Evolutionary conservation across 2,113 vertebrate species (phyloP).

Genomic region (Notechis scutatus): DNA sequence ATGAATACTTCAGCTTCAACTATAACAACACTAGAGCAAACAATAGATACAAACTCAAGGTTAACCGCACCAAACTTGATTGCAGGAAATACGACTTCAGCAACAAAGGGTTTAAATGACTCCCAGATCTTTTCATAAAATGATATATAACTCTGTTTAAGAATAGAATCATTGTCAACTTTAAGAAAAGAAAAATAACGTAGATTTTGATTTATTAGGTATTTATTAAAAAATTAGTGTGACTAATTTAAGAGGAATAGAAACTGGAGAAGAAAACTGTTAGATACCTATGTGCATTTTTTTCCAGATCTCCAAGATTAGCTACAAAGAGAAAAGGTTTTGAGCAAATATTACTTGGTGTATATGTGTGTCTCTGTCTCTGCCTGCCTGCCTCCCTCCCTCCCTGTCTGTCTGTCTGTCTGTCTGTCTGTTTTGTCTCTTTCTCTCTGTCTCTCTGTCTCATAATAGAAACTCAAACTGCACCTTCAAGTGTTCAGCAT

Average conservation of each 20-base stretch:
- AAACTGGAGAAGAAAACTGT: neutral
- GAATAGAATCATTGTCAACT: neutral
- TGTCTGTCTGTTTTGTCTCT: no score
- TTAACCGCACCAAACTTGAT: no score
- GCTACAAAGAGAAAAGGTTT: no score
- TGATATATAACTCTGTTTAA: neutral
- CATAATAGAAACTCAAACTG: neutral
- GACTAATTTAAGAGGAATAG: neutral
- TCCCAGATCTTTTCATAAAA: neutral
- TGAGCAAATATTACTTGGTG: no score
- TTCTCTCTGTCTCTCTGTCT: neutral
- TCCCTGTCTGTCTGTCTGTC: rapidly evolving
- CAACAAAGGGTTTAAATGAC: neutral
- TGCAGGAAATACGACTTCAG: no score
- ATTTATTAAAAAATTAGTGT: neutral
- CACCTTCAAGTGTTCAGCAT: neutral
- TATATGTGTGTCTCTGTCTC: no score
- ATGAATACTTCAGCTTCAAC: no score
- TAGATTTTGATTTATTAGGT: neutral
- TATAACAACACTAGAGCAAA: no score
- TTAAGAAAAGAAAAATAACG: neutral
- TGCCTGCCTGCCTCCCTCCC: no score
- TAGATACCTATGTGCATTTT: neutral
- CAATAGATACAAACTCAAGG: no score
- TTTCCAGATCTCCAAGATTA: neutral